Evolutionary conservation across 2,113 vertebrate species (phyloP).

Genomic region (Pyrgilauda ruficollis): DNA sequence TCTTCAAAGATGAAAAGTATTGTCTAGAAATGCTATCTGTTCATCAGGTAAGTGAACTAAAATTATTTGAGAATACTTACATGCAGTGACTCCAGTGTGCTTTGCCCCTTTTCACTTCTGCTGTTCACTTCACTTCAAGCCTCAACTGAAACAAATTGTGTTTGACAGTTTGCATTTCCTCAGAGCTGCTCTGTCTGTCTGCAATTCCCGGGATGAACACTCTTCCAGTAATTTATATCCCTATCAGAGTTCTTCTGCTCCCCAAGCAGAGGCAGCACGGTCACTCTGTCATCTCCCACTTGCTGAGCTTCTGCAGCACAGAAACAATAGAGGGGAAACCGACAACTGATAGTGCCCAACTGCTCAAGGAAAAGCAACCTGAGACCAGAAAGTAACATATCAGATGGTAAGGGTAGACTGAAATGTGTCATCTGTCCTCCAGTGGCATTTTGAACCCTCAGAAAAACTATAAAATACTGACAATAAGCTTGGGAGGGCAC

Average conservation of each 20-base stretch:
- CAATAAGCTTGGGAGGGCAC: constrained; percentile 7
- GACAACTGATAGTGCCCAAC: constrained; percentile 79
- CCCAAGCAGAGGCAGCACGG: constrained; percentile 59
- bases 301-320: constrained; percentile 76
- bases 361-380: constrained; percentile 69
- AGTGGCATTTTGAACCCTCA: constrained; percentile 43
- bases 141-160: constrained; percentile 72
- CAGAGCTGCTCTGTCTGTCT: constrained; percentile 70
- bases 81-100: constrained; percentile 67
- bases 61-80: constrained; percentile 78
- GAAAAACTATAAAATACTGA: constrained; percentile 39
- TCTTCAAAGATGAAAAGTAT: neutral
- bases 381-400: constrained; percentile 50
- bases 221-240: constrained; percentile 53
- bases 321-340: constrained; percentile 81
- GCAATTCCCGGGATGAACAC: constrained; percentile 62
- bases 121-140: constrained; percentile 64
- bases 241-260: constrained; percentile 65
- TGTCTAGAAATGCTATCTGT: neutral
- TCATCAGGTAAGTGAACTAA: neutral
- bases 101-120: constrained; percentile 68
- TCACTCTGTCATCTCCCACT: constrained; percentile 78
- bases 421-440: constrained; percentile 45
- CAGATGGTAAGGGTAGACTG: constrained; percentile 41
- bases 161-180: constrained; percentile 76